Evolutionary conservation across 2,797 vertebrate species (phyloP).

Genomic region (Leptodactylus fallax): DNA sequence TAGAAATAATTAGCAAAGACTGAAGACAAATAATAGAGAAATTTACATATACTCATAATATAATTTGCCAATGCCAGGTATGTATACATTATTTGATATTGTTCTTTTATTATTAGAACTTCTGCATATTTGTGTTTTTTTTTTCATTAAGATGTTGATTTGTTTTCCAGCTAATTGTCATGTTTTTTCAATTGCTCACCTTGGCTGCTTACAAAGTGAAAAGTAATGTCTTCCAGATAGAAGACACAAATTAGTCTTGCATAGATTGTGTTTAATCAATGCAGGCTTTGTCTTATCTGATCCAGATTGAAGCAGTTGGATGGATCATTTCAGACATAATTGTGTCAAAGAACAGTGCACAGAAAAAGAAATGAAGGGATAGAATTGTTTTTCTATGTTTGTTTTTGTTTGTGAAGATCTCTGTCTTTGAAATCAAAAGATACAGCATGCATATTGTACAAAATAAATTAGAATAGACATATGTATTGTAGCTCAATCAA

Average conservation of each 20-base stretch:
- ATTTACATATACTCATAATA: not conserved
- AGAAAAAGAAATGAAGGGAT: constrained; percentile 66
- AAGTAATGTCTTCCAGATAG: constrained; percentile 63
- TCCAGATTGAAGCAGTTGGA: constrained; percentile 70
- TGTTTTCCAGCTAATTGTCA: constrained; percentile 61
- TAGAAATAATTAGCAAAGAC: not conserved
- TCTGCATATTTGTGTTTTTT: constrained; percentile 23
- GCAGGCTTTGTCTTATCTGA: constrained; percentile 70
- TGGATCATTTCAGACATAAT: constrained; percentile 70
- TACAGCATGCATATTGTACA: constrained; percentile 63
- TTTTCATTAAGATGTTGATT: constrained; percentile 58
- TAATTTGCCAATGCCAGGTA: not conserved
- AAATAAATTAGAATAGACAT: constrained; percentile 60
- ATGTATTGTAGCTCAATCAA: constrained; percentile 59
- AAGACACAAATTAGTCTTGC: constrained; percentile 72
- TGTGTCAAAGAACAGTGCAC: constrained; percentile 69
- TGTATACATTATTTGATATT: constrained; percentile 8
- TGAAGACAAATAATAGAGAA: not conserved
- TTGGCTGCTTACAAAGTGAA: constrained; percentile 62
- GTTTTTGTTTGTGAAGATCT: constrained; percentile 68
- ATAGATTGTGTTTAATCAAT: constrained; percentile 70
- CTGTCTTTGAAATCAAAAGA: constrained; percentile 67
- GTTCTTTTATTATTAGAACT: constrained; percentile 26
- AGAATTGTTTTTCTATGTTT: constrained; percentile 68
- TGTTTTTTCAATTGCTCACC: constrained; percentile 61